These are phyloP conservation scores for Idaea aversata DNA, from an alignment of 2,888 invertebrate genomes.

Conservation along the genomic window DNA sequence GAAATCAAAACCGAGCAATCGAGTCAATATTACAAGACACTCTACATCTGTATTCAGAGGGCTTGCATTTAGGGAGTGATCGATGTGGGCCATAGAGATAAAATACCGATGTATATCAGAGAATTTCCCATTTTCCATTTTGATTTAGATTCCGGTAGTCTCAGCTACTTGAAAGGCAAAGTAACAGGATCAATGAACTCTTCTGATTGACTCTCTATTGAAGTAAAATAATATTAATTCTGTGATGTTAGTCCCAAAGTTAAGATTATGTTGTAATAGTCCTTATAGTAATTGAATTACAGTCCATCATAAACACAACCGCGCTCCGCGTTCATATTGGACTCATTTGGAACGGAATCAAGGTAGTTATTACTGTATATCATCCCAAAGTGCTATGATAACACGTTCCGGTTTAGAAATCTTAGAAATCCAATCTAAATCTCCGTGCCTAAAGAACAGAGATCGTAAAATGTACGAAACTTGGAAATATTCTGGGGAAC, in stretches of 20 bases:
- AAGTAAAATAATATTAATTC: no score
- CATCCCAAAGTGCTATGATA: neutral
- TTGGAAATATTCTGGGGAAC: neutral
- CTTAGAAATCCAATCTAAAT: neutral
- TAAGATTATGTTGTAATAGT: no score
- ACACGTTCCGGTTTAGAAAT: neutral
- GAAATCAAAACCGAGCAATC: slow-evolving; percentile 22
- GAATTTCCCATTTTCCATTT: no score
- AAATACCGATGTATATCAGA: neutral
- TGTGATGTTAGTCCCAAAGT: no score
- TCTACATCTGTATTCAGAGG: slow-evolving; percentile 21
- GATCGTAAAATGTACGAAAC: neutral
- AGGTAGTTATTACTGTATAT: neutral
- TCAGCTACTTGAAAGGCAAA: no score
- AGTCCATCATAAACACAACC: no score
- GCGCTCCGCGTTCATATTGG: neutral
- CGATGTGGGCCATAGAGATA: slow-evolving; percentile 13
- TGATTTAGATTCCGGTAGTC: no score
- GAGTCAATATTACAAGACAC: slow-evolving; percentile 14
- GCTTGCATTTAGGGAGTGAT: slow-evolving; percentile 24
- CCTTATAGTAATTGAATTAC: no score
- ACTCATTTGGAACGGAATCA: neutral
- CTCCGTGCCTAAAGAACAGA: neutral
- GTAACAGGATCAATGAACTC: no score
- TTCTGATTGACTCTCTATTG: no score